Conservation (phyloP, 1,140 invertebrate genomes). For the Luehdorfia chinensis region DNA sequence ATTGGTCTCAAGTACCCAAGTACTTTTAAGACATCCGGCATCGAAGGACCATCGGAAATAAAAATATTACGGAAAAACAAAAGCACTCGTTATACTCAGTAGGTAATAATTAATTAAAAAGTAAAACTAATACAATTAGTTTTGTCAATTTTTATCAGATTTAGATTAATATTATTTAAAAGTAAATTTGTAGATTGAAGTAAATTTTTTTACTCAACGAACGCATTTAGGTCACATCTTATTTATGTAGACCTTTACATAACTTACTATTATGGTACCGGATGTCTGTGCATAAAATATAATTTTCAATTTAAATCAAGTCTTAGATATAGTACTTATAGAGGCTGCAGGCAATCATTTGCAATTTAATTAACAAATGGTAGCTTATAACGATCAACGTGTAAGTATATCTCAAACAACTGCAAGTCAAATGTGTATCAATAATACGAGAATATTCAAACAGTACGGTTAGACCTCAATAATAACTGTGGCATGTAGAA, state of each 20-base stretch:
- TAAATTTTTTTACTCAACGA: too few species aligned
- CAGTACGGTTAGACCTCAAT: constrained; percentile 20
- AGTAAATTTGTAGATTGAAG: too few species aligned
- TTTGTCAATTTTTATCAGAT: too few species aligned
- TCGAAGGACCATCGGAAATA: constrained; percentile 13
- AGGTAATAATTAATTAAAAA: too few species aligned
- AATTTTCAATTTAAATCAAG: constrained; percentile 7
- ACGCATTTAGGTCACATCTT: too few species aligned
- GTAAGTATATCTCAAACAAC: constrained; percentile 34
- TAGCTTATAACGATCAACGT: constrained; percentile 43
- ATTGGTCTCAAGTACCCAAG: constrained; percentile 19
- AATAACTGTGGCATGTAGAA: constrained; percentile 61
- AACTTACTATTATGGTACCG: too few species aligned
- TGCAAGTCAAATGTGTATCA: constrained; percentile 20
- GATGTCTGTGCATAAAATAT: constrained; percentile 5
- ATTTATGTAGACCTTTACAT: too few species aligned
- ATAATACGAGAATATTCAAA: constrained; percentile 30
- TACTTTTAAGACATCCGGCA: constrained; percentile 9
- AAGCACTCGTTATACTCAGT: too few species aligned
- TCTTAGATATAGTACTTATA: constrained; percentile 22
- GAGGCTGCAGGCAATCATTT: constrained; percentile 21
- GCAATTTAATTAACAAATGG: constrained; percentile 24
- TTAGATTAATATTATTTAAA: too few species aligned
- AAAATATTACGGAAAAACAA: too few species aligned
- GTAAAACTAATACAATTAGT: too few species aligned